Base-by-base conservation (phyloP, 1,140 invertebrate species). In the Drosophila virilis region DNA sequence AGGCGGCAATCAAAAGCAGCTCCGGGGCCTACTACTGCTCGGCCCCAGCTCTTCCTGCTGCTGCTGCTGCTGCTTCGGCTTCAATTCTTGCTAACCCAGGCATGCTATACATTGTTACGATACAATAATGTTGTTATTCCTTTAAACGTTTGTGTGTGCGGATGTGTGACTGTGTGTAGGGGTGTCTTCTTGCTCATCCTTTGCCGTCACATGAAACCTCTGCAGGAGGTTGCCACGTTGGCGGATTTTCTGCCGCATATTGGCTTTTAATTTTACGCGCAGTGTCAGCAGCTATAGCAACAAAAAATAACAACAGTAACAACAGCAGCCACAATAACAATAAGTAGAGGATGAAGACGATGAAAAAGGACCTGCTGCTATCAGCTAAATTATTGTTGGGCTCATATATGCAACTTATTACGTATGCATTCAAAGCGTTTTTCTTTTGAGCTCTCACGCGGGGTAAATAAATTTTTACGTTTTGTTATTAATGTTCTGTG, bases 211-310 rank as follows among this genome's bases (percentile, higher is more conserved):
- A 51, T 33, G 59, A 69, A 58, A 65, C 78, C 78, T 64, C 64
- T 38, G 61, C 50, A 59, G 67, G 42, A 68, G 74, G 37, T 54
- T 80, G 71, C 82, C 68, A 73, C 78, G 83, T 86, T 82, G 71
- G 75, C 83, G 65, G 72, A 88, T 88, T 88, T 82, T 76, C 76
- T 82, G 67, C 68, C 82, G 62, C 82, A 86, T 86, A 86, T 82
- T 86, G 83, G 82, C 82, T 85, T 85, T 85, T 85, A 85, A 85
- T 85, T 85, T 85, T 59, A 85, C 67, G 75, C 78, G 75, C 82
- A 73, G 82, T 78, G 81, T 85, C 81, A 85, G 81, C 81, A 78
- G 74, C 78, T 68, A 50, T 66, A 3, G 28, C 61, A 51, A 62
- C 43, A 35, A 46, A 17, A 8, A 52, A 54, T 13, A 43, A 40